These are phyloP conservation scores for Aethina tumida DNA, from an alignment of 1,140 invertebrate genomes.

Conservation along the genomic window DNA sequence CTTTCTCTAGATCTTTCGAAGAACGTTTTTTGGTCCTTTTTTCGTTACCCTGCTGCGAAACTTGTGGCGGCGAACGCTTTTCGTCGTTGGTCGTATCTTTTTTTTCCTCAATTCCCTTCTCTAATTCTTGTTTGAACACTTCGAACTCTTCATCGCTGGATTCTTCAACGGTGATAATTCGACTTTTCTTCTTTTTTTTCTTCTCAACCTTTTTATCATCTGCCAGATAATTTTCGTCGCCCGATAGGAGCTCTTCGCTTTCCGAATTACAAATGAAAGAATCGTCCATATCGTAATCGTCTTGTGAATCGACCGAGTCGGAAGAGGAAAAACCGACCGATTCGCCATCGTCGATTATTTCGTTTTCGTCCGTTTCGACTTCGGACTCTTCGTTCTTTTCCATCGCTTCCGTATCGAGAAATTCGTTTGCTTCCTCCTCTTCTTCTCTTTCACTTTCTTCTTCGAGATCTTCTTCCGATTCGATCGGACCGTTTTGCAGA, in stretches of 20 bases:
- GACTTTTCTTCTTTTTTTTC: constrained; percentile 11
- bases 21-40: not conserved
- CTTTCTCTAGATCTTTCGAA: not conserved
- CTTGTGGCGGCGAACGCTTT: not conserved
- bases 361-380: too few relatives aligned
- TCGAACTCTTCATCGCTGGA: constrained; percentile 11
- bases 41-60: not conserved
- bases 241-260: constrained; percentile 12
- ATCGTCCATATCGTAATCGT: constrained; percentile 24
- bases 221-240: constrained; percentile 17
- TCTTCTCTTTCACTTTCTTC: too few relatives aligned
- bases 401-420: too few relatives aligned
- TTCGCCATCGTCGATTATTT: constrained; percentile 28
- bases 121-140: too few relatives aligned
- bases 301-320: constrained; percentile 15
- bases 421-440: too few relatives aligned
- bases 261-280: constrained; percentile 28
- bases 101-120: not conserved
- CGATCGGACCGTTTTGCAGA: too few relatives aligned
- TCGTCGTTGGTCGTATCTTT: not conserved
- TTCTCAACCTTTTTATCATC: constrained; percentile 9
- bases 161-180: constrained; percentile 11
- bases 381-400: too few relatives aligned
- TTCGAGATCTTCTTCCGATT: too few relatives aligned
- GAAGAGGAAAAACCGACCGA: constrained; percentile 20